phyloP scores from a whole-genome alignment of 2,113 vertebrate species.

The Elaphurus davidianus region DNA sequence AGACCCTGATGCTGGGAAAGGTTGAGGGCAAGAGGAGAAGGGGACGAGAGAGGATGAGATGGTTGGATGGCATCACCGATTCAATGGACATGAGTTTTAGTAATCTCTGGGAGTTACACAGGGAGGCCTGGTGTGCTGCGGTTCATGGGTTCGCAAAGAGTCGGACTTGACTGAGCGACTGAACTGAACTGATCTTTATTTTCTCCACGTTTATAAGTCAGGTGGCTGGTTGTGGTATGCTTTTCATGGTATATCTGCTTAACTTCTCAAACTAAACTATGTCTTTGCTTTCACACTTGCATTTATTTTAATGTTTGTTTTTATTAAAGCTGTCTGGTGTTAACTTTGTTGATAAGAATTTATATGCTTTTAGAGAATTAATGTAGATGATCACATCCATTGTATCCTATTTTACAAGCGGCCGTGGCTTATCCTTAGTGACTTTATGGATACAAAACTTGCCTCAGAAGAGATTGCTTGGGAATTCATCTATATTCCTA shows the following conservation, averaged over 20 bases:
- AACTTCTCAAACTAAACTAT: background rate
- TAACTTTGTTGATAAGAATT: background rate
- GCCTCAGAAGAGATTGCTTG: background rate
- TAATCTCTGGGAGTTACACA: background rate
- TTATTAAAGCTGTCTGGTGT: background rate
- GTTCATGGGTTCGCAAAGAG: background rate
- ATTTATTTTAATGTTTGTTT: background rate
- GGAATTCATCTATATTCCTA: background rate
- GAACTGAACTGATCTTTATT: background rate
- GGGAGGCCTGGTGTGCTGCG: accelerated
- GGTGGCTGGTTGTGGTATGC: background rate
- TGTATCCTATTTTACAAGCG: background rate
- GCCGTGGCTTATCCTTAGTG: background rate
- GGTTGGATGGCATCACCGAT: background rate
- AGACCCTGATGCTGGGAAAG: background rate
- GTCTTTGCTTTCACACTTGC: background rate
- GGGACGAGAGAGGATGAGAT: accelerated
- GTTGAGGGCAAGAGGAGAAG: background rate
- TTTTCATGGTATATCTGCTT: background rate
- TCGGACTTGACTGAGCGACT: accelerated
- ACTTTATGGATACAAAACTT: background rate
- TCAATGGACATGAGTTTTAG: background rate
- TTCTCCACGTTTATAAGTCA: background rate
- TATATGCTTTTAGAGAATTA: background rate
- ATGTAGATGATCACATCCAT: background rate